phyloP scores from a whole-genome alignment of 2,113 vertebrate species.

The Microcebus griseorufus region DNA sequence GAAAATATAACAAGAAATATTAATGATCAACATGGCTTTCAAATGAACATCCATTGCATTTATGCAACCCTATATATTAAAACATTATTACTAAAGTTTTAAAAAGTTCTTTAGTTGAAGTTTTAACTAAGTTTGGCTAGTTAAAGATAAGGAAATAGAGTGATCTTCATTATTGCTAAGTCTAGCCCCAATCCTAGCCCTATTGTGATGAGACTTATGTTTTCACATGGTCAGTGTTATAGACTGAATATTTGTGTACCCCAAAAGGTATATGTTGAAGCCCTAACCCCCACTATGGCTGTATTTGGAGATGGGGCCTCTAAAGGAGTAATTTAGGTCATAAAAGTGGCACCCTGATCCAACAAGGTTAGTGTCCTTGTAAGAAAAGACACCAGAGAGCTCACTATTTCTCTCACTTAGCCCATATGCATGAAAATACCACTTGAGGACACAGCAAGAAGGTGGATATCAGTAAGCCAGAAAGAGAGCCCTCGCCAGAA shows the following conservation, averaged over 20 bases:
- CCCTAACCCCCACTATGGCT: neutral
- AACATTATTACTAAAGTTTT: neutral
- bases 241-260: accelerated
- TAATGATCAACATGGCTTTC: neutral
- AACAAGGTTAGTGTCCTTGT: neutral
- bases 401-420: neutral
- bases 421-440: too few relatives aligned
- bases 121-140: neutral
- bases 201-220: neutral
- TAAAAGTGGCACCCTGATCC: neutral
- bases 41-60: neutral
- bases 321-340: neutral
- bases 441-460: neutral
- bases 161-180: neutral
- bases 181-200: neutral
- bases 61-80: neutral
- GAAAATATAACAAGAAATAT: neutral
- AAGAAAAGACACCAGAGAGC: neutral
- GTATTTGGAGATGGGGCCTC: accelerated
- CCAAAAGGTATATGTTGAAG: neutral
- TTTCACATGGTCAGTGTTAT: neutral
- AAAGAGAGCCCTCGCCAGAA: neutral
- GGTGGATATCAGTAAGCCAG: too few relatives aligned
- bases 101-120: neutral
- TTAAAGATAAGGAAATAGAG: neutral